A percentile compares a stretch with the other conserved stretches of the same genome.
phyloP scores from a whole-genome alignment of 2,113 vertebrate genomes.

The Gobio gobio region DNA sequence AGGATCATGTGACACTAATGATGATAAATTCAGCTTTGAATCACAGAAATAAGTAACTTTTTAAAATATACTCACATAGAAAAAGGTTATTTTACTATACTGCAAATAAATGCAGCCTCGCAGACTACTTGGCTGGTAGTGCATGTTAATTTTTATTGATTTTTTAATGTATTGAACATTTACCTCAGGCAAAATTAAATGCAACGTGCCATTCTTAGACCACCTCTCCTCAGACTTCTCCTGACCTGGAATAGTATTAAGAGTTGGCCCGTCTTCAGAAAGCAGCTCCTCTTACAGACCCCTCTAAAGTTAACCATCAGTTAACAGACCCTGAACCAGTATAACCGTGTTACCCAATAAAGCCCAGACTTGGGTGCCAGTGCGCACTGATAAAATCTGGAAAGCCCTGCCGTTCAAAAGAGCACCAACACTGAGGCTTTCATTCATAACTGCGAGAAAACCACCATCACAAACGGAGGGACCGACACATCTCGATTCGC shows the following conservation, averaged over 20 bases:
- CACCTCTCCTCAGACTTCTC: conserved; percentile 1
- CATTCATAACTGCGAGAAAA: conserved; percentile 22
- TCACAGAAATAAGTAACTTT: no score
- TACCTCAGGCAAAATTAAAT: background rate
- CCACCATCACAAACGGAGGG: background rate
- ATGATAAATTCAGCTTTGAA: no score
- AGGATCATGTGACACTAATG: no score
- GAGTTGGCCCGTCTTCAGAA: conserved; percentile 8
- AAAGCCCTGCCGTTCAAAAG: conserved; percentile 26
- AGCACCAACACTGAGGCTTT: conserved; percentile 15
- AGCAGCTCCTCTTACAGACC: conserved; percentile 24
- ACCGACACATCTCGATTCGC: conserved; percentile 18
- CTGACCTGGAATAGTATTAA: conserved; percentile 36
- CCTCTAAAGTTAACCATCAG: conserved; percentile 34
- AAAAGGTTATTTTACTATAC: no score
- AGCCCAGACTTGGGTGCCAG: conserved; percentile 26
- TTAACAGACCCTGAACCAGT: conserved; percentile 35
- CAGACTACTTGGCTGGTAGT: no score
- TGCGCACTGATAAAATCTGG: conserved; percentile 24
- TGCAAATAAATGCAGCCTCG: no score
- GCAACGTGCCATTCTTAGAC: background rate
- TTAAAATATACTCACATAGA: no score
- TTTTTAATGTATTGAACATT: background rate
- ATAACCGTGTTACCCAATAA: conserved; percentile 34
- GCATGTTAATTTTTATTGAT: background rate